Evolutionary conservation across 2,113 vertebrate genomes (phyloP), one percentile per base, ranked within the genome.

Genomic region (Oxyruncus cristatus): DNA sequence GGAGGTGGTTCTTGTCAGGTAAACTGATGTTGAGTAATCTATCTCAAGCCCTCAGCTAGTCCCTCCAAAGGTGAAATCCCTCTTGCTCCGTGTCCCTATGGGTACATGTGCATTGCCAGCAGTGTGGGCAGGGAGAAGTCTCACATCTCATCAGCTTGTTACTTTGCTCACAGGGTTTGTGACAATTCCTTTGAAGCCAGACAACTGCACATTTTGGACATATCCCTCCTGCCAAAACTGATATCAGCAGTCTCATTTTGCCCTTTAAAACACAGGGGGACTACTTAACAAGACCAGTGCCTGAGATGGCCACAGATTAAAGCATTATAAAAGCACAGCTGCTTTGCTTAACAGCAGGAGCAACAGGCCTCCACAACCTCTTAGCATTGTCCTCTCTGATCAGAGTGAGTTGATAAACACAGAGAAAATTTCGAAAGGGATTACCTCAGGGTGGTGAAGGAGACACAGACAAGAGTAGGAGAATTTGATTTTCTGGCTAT

Each of bases 81-180:
- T 42, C 33, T 44, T 61, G 37, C 15, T 59, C 24, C 39, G 28
- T 46, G 19, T 37, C n/a, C 1, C 0, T 17, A 6, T 0, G 1
- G 6, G 8, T 14, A 23, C 4, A 2, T 9, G 33, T 39, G 28
- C 30, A 28, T 20, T 3, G 0, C 30, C 37, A 37, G 41, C 30
- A 47, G 27, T 22, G 7, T 46, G 37, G 27, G 15, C 2, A 11
- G 27, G 12, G 24, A 14, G 13, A 12, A 21, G 23, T 10, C 11
- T 70, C 14, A 4, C 3, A 1, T 24, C 42, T 49, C 33, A 23
- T 24, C 58, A 72, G 26, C 52, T 61, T 44, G 35, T 42, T 30
- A 8, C 20, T 79, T 12, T 46, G 41, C 26, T 58, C 27, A 22
- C 4, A 13, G 12, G 15, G 12, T 6, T 41, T 65, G 24, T 55